Conservation (phyloP, 2,888 invertebrate species). For the Candidula unifasciata region DNA sequence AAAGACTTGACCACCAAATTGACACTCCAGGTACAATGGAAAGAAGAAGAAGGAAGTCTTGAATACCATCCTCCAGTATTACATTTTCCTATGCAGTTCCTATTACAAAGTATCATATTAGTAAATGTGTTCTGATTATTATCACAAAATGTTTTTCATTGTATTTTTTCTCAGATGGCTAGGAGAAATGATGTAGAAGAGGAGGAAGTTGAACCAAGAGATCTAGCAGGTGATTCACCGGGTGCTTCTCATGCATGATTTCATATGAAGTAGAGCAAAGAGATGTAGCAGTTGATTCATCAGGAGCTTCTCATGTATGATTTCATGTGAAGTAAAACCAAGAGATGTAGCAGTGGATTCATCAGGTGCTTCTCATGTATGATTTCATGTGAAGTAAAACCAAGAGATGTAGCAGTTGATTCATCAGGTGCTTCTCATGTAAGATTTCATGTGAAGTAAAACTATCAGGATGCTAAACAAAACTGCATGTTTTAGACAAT, state of each 20-base stretch:
- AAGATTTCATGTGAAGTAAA: too few species aligned
- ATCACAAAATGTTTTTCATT: background rate
- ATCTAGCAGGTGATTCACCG: background rate
- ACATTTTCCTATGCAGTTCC: too few species aligned
- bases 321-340: background rate
- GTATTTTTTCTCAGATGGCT: constrained; percentile 44
- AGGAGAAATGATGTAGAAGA: constrained; percentile 46
- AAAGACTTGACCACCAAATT: too few species aligned
- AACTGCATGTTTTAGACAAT: too few species aligned
- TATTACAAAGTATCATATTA: background rate
- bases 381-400: background rate
- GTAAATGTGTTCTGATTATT: background rate
- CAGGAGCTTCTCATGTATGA: constrained; percentile 32
- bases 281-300: background rate
- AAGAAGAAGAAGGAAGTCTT: too few species aligned
- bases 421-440: too few species aligned
- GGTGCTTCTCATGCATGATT: constrained; percentile 31
- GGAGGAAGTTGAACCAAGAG: constrained; percentile 32
- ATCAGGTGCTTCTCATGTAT: constrained; percentile 27
- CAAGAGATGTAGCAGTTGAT: too few species aligned
- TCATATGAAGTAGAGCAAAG: constrained; percentile 6
- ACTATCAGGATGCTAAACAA: too few species aligned
- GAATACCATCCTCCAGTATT: too few species aligned
- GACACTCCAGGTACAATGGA: too few species aligned
- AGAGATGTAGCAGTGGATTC: background rate